Evolutionary conservation across 1,140 invertebrate species (phyloP).

Genomic region (Bombus balteatus): DNA sequence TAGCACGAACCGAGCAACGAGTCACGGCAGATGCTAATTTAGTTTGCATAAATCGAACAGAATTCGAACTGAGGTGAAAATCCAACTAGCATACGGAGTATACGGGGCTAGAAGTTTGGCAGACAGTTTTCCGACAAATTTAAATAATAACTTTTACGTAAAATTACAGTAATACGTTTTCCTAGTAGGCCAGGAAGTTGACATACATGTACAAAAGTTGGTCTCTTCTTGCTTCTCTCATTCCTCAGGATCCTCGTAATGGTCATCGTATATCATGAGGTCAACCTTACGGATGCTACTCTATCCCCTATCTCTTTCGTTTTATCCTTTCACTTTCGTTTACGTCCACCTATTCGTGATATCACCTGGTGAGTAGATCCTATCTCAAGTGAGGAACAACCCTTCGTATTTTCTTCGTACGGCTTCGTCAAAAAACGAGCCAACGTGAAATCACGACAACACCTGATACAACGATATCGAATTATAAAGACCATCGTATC

Average conservation of each 20-base stretch:
- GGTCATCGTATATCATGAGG: conserved; percentile 53
- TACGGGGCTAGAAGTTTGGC: conserved; percentile 7
- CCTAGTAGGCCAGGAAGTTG: conserved; percentile 54
- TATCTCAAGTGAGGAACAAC: neutral
- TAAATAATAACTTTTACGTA: conserved; percentile 79
- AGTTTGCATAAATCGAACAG: neutral
- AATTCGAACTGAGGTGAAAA: neutral
- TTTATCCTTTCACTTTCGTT: neutral
- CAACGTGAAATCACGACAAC: neutral
- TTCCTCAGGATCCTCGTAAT: conserved; percentile 51
- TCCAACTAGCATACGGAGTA: neutral
- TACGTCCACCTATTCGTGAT: conserved; percentile 7
- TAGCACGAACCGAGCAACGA: neutral
- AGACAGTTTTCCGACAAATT: conserved; percentile 80
- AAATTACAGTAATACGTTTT: conserved; percentile 79
- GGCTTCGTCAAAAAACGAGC: neutral
- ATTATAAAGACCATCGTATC: neutral
- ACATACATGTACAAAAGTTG: conserved; percentile 65
- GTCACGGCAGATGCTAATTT: conserved; percentile 35
- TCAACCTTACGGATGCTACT: conserved; percentile 66
- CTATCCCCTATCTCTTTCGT: conserved; percentile 59
- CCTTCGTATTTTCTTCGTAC: neutral
- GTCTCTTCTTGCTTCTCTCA: conserved; percentile 15
- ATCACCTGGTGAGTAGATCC: no score
- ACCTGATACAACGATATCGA: neutral